Conservation (phyloP, 2,113 vertebrate species). For the Pseudorhombus dupliciocellatus region DNA sequence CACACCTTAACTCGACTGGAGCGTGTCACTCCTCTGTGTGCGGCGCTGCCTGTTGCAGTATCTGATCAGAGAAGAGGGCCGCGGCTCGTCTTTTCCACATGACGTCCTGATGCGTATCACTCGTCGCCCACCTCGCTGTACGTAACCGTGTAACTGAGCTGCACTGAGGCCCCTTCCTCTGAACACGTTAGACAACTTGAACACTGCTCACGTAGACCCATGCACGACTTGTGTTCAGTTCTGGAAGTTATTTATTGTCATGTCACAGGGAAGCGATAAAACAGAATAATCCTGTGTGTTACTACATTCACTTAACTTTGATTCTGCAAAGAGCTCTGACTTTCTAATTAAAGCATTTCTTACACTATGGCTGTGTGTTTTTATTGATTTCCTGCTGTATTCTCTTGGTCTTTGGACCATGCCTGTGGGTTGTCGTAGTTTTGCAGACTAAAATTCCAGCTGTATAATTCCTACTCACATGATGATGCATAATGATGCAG, state of each 20-base stretch:
- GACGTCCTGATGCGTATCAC: background rate
- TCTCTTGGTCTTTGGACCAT: background rate
- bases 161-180: background rate
- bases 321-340: background rate
- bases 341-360: slow-evolving; percentile 36
- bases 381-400: no score
- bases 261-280: slow-evolving; percentile 6
- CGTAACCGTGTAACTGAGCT: background rate
- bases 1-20: no score
- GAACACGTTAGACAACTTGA: background rate
- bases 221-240: slow-evolving; percentile 1
- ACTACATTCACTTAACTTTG: background rate
- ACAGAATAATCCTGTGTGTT: background rate
- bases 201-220: background rate
- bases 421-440: background rate
- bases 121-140: background rate
- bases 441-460: background rate
- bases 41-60: background rate
- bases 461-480: background rate
- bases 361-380: background rate
- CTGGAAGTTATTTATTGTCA: slow-evolving; percentile 40
- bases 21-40: no score
- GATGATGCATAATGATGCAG: background rate
- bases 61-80: background rate
- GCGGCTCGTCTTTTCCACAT: background rate